These are phyloP conservation scores for Dendrolimus kikuchii DNA, from an alignment of 1,140 invertebrate species.

Conservation along the genomic window DNA sequence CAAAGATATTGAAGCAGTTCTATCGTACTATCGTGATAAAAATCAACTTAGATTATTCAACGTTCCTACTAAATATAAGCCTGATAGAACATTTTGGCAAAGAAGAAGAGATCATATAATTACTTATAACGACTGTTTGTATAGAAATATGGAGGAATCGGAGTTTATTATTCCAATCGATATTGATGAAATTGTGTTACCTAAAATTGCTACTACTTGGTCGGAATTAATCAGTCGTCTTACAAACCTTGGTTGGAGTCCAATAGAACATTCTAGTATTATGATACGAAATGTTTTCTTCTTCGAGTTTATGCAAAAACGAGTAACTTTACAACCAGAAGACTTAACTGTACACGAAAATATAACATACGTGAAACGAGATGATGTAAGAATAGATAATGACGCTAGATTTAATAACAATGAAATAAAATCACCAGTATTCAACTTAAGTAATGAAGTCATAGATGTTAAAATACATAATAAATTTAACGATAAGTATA, in stretches of 20 bases:
- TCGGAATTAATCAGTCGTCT: constrained; percentile 60
- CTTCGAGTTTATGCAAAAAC: constrained; percentile 66
- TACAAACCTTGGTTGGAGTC: constrained; percentile 55
- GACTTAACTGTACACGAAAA: constrained; percentile 24
- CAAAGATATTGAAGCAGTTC: constrained; percentile 66
- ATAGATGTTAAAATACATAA: constrained; percentile 26
- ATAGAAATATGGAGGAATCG: constrained; percentile 76
- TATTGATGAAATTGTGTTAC: constrained; percentile 81
- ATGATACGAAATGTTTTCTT: constrained; percentile 79
- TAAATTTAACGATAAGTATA: constrained; percentile 23
- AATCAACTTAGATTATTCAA: constrained; percentile 72
- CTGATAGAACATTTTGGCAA: constrained; percentile 76
- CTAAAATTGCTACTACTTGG: constrained; percentile 74
- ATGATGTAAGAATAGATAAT: constrained; percentile 44
- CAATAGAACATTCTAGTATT: constrained; percentile 72
- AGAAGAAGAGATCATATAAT: constrained; percentile 80
- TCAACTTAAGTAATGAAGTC: constrained; percentile 32
- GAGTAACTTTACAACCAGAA: constrained; percentile 28
- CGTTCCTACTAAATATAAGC: constrained; percentile 66
- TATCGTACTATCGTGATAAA: constrained; percentile 73
- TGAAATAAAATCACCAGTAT: constrained; percentile 60
- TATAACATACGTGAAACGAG: constrained; percentile 51
- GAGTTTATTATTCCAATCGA: constrained; percentile 80
- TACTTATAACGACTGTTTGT: constrained; percentile 82
- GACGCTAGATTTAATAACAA: constrained; percentile 23